Percentiles rank a stretch among this genome's conserved stretches.
Conservation (phyloP, 2,113 vertebrate species). For the Anhinga rufa region DNA sequence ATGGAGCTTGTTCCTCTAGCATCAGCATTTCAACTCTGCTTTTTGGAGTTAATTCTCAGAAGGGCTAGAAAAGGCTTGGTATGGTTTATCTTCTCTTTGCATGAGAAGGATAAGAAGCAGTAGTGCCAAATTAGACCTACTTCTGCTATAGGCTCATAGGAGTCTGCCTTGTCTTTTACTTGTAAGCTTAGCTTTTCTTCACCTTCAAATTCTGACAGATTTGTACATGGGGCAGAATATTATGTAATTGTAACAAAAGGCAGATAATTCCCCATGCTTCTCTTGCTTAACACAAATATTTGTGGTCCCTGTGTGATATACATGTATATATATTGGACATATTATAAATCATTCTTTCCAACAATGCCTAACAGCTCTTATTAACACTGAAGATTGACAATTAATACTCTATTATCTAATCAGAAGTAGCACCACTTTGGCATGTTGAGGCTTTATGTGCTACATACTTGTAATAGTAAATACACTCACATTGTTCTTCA, state of each 20-base stretch:
- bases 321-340: background rate
- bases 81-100: background rate
- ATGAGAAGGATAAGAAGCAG: background rate
- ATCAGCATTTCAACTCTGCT: background rate
- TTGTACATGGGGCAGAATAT: background rate
- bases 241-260: background rate
- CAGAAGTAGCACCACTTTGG: background rate
- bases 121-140: background rate
- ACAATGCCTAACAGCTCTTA: background rate
- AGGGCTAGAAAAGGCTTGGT: background rate
- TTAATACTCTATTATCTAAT: background rate
- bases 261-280: background rate
- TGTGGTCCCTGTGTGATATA: background rate
- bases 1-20: background rate
- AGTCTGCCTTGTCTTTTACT: background rate
- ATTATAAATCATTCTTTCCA: background rate
- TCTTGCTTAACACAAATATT: background rate
- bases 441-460: background rate
- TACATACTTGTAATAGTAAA: background rate
- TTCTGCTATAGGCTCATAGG: background rate
- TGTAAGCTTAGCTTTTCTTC: background rate
- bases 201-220: background rate
- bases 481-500: background rate
- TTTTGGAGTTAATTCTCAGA: background rate
- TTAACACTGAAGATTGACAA: background rate